Evolutionary conservation across 2,113 vertebrate species (phyloP).

Genomic region (Sprattus sprattus): DNA sequence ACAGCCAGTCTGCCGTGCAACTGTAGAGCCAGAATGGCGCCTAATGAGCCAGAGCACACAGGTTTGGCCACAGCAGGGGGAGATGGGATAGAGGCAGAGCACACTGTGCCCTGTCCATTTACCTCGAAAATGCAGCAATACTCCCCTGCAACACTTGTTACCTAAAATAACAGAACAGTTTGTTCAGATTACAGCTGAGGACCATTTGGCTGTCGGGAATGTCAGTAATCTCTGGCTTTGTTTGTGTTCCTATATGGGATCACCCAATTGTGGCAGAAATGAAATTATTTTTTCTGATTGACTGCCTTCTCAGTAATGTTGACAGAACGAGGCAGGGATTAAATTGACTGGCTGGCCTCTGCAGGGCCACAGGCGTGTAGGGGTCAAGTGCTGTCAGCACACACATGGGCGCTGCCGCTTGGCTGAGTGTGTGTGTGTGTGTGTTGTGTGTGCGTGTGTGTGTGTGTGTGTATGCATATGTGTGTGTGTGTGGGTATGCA

Average conservation of each 20-base stretch:
- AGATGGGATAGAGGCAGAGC: background rate
- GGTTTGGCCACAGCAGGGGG: constrained; percentile 1
- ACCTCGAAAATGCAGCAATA: background rate
- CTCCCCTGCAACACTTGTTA: background rate
- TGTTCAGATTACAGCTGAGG: background rate
- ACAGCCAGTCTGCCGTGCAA: background rate
- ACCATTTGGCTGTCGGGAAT: background rate
- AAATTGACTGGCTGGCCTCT: constrained; percentile 18
- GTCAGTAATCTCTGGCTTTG: background rate
- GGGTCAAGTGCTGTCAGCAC: constrained; percentile 5
- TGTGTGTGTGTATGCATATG: background rate
- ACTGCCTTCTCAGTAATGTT: background rate
- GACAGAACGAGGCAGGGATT: constrained; percentile 11
- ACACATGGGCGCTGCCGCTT: constrained; percentile 20
- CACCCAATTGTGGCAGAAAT: background rate
- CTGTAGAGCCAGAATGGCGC: constrained; percentile 7
- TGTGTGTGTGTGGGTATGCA: background rate
- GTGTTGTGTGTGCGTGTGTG: background rate
- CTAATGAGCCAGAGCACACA: background rate
- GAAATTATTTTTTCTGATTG: constrained; percentile 1
- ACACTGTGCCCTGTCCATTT: background rate
- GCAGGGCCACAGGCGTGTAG: background rate
- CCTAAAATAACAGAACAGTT: background rate
- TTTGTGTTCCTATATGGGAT: background rate
- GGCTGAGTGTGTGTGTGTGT: background rate